Percentiles rank a stretch among this genome's conserved stretches.
phyloP scores from a whole-genome alignment of 2,888 invertebrate genomes.

The Campaea margaritaria region DNA sequence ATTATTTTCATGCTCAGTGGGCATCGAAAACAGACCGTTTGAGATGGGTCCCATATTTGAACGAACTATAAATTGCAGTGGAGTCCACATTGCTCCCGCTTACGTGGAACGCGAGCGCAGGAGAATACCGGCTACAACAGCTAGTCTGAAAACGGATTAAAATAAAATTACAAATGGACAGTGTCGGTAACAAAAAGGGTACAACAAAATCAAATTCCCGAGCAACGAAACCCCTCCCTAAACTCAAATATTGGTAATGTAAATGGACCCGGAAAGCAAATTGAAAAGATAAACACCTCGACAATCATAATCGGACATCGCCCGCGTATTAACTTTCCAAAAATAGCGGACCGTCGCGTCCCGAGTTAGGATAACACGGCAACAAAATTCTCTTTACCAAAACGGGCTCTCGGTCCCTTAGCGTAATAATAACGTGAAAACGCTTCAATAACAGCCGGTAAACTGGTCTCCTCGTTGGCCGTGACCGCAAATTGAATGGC shows the following conservation, averaged over 20 bases:
- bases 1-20: conserved; percentile 43
- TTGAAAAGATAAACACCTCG: conserved; percentile 23
- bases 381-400: conserved; percentile 36
- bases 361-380: conserved; percentile 35
- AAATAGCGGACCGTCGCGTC: conserved; percentile 27
- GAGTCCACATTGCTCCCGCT: conserved; percentile 15
- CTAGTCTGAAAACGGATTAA: background rate
- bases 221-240: background rate
- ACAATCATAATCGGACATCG: conserved; percentile 16
- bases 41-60: conserved; percentile 32
- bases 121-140: background rate
- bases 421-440: conserved; percentile 44
- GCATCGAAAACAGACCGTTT: conserved; percentile 34
- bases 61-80: conserved; percentile 35
- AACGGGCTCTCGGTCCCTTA: conserved; percentile 36
- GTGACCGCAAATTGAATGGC: conserved; percentile 44
- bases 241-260: conserved; percentile 14
- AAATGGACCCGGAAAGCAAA: conserved; percentile 16
- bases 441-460: conserved; percentile 40
- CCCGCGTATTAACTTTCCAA: conserved; percentile 23
- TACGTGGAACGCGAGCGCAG: conserved; percentile 6
- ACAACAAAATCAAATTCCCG: conserved; percentile 19
- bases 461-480: conserved; percentile 36
- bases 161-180: background rate
- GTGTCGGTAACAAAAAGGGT: conserved; percentile 7